Base-by-base conservation (phyloP, 2,888 invertebrate species). In the Physocephala rufipes region DNA sequence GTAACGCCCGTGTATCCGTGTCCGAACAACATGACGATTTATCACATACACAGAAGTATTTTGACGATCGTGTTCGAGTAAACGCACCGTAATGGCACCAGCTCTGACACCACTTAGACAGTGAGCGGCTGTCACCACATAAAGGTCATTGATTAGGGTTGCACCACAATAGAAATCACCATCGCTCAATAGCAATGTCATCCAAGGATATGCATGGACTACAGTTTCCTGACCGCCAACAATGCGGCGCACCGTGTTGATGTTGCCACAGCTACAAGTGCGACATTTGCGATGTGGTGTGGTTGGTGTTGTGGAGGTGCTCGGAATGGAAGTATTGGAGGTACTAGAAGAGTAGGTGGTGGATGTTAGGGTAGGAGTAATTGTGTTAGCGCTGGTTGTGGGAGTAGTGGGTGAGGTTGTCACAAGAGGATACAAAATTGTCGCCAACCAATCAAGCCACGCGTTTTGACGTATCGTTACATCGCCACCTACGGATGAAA, bases 211-310 rank as follows among this genome's bases (percentile, higher is more conserved):
- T 82, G 92, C 91, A 81, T 91, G 89, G 36, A 91, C 89, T 82
- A 90, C 88, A 0, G 94, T 93, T 83, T 92, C 92, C 63, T 90
- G 88, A 0, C 94, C 94, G 1, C 94, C 94, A 0, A 94, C 93
- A 72, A 95, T 93, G 65, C 94, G 90, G 58, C 91, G 89, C 1
- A 81, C 78, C 5, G 90, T 91, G 73, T 91, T 91, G 0, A 91
- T 88, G 72, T 91, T 84, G 3, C 94, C 94, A 78, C 94, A 94
- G 78, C 88, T 77, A 51, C 84, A 84, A 9, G 79, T 77, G 0
- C 78, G 43, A 36, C 84, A 84, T 26, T 81, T 79, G 63, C 79
- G 80, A 15, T 78, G 75, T 1, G 80, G 78, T 1, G 69, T 45
- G 0, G 70, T 47, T 15, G 74, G 28, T 49, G 51, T 76, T 73